These are phyloP conservation scores for Arremon brunneinucha DNA, from an alignment of 2,797 vertebrate species.

Conservation along the genomic window DNA sequence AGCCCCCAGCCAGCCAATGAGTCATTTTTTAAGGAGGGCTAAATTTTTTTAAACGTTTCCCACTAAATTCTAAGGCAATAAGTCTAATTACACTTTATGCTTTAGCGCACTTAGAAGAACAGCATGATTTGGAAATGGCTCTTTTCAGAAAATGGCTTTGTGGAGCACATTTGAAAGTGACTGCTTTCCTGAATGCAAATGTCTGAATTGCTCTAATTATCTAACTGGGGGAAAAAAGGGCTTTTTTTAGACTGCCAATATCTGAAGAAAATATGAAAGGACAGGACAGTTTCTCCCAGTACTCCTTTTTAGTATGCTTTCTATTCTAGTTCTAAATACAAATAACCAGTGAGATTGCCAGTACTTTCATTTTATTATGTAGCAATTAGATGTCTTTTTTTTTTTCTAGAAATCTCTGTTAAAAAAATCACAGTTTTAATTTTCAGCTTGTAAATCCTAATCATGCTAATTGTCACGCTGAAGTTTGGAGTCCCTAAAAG, in stretches of 20 bases:
- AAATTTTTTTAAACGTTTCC: not conserved
- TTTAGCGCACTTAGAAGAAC: slow-evolving; percentile 48
- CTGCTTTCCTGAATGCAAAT: slow-evolving; percentile 57
- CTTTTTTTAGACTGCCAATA: slow-evolving; percentile 19
- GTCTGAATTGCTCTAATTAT: slow-evolving; percentile 50
- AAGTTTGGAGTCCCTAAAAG: not conserved
- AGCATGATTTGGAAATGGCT: slow-evolving; percentile 50
- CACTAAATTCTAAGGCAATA: slow-evolving; percentile 28
- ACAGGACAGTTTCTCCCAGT: not conserved
- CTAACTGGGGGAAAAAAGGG: not conserved
- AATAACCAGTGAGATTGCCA: not conserved
- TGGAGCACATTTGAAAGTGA: slow-evolving; percentile 34
- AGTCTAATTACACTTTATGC: slow-evolving; percentile 54
- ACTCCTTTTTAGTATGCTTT: not conserved
- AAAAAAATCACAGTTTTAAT: not conserved
- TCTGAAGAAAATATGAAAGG: slow-evolving; percentile 32
- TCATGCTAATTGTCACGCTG: not conserved
- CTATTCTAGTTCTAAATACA: slow-evolving; percentile 9
- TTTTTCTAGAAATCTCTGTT: not conserved
- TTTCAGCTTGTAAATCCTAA: not conserved
- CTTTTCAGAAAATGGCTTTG: slow-evolving; percentile 41
- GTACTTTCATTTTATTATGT: not conserved
- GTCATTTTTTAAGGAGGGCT: slow-evolving; percentile 16
- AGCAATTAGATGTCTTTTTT: not conserved
- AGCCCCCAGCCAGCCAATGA: not conserved